Conservation (phyloP, 2,888 invertebrate species). For the Gibbula magus region DNA sequence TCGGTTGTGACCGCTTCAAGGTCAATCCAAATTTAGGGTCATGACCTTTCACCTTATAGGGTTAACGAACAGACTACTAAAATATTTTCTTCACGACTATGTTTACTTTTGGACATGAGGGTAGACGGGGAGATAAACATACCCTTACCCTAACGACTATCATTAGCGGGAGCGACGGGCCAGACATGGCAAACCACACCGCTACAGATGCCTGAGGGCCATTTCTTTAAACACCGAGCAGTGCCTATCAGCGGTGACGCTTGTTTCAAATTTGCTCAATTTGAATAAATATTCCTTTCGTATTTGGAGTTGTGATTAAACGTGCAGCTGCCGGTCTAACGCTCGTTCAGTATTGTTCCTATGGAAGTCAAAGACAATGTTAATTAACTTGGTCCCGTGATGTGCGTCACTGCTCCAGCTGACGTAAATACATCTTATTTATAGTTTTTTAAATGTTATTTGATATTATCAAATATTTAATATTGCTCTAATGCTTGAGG, state of each 20-base stretch:
- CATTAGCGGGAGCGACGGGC: background rate
- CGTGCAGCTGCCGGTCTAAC: background rate
- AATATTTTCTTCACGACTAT: background rate
- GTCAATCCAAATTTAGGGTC: background rate
- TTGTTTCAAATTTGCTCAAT: conserved; percentile 3
- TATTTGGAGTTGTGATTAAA: background rate
- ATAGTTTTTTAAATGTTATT: too few relatives aligned
- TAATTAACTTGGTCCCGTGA: background rate
- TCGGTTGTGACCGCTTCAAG: too few relatives aligned
- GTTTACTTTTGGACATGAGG: background rate
- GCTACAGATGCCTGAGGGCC: background rate
- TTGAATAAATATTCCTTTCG: background rate
- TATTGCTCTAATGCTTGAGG: too few relatives aligned
- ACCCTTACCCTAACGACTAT: background rate
- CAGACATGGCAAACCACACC: background rate
- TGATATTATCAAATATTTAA: too few relatives aligned
- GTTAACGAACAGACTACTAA: background rate
- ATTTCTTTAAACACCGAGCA: background rate
- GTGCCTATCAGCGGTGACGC: background rate
- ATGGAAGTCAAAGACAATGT: background rate
- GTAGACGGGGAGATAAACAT: background rate
- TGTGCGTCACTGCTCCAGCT: background rate
- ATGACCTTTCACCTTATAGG: background rate
- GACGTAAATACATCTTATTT: too few relatives aligned
- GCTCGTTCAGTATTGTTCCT: background rate